Evolutionary conservation across 2,113 vertebrate species (phyloP).

Genomic region (Mustela lutreola): DNA sequence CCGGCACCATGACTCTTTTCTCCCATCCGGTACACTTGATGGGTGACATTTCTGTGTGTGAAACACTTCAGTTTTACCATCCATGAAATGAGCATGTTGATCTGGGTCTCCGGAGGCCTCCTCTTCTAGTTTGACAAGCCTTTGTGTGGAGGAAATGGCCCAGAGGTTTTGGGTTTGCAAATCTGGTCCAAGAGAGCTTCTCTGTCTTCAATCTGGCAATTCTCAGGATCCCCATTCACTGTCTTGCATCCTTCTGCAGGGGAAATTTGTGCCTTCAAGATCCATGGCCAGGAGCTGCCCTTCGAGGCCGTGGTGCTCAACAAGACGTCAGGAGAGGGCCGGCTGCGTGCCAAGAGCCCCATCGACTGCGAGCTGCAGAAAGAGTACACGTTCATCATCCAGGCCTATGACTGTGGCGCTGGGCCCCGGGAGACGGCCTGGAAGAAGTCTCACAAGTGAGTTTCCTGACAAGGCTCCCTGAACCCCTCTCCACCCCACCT

Average conservation of each 20-base stretch:
- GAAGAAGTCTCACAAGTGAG: constrained; percentile 99
- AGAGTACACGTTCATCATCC: constrained; percentile 98
- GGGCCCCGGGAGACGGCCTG: constrained; percentile 92
- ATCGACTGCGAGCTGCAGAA: constrained; percentile 98
- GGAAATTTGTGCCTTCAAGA: constrained; percentile 98
- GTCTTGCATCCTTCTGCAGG: constrained; percentile 86
- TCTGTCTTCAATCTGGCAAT: not conserved
- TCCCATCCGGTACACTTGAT: not conserved
- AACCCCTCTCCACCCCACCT: fast-evolving
- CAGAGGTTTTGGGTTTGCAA: not conserved
- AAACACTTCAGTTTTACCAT: not conserved
- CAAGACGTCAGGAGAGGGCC: constrained; percentile 96
- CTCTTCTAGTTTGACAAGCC: not conserved
- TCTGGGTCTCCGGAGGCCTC: not conserved
- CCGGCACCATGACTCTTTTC: not conserved
- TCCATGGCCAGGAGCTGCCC: constrained; percentile 94
- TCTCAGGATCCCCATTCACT: not conserved
- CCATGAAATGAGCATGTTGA: not conserved
- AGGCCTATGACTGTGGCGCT: constrained; percentile 96
- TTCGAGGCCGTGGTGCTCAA: constrained; percentile 98
- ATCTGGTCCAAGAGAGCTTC: not conserved
- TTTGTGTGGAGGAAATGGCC: not conserved
- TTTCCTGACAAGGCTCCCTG: constrained; percentile 52
- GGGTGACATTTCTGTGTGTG: not conserved
- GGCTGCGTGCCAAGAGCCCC: constrained; percentile 92